These are phyloP conservation scores for Fragum sueziense DNA, from an alignment of 2,888 invertebrate genomes.

Conservation along the genomic window DNA sequence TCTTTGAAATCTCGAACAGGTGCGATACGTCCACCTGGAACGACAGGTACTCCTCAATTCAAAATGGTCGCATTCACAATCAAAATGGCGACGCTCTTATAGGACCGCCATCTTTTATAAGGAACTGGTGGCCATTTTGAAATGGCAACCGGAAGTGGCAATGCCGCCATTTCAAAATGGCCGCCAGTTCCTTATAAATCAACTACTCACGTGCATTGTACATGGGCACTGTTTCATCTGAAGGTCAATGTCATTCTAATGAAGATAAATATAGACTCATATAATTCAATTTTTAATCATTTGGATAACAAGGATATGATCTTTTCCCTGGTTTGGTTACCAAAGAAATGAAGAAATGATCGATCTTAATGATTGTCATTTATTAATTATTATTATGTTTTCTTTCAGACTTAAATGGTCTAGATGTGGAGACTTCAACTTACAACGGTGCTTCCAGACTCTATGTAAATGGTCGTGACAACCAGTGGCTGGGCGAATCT, in stretches of 20 bases:
- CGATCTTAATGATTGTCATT: background rate
- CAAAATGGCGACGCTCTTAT: too few species aligned
- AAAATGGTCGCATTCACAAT: too few species aligned
- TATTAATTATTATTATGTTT: background rate
- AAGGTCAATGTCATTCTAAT: background rate
- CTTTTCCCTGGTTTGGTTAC: background rate
- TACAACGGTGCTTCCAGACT: constrained; percentile 26
- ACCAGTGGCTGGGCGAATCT: constrained; percentile 54
- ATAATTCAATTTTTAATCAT: too few species aligned
- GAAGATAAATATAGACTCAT: background rate
- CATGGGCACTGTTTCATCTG: background rate
- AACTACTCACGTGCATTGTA: background rate
- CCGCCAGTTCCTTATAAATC: too few species aligned
- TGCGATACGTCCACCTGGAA: too few species aligned
- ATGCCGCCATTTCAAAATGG: too few species aligned
- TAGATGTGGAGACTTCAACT: background rate
- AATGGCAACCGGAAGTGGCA: too few species aligned
- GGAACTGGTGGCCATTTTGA: too few species aligned
- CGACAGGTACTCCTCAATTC: too few species aligned
- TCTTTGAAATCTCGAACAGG: too few species aligned
- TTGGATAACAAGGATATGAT: too few species aligned
- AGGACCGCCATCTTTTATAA: too few species aligned
- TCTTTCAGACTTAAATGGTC: constrained; percentile 10
- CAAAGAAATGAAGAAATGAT: background rate
- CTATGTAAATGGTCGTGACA: constrained; percentile 44